These are phyloP conservation scores for Castor canadensis DNA, from an alignment of 2,113 vertebrate genomes.

Conservation along the genomic window DNA sequence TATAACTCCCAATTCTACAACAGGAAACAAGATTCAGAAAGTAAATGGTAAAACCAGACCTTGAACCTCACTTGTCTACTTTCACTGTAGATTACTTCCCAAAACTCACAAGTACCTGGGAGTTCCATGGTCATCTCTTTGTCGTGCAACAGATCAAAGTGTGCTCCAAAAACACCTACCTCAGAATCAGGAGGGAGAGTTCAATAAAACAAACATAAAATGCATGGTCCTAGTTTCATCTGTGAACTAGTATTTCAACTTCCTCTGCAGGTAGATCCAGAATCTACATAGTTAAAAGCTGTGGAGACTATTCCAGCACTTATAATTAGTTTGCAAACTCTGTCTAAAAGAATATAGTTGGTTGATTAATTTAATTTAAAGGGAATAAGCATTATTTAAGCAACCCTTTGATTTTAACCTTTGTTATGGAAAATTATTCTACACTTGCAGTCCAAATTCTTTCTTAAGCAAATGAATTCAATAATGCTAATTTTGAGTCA, in stretches of 20 bases:
- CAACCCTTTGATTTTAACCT: conserved; percentile 14
- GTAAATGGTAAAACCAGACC: background rate
- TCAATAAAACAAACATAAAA: background rate
- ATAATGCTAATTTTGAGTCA: background rate
- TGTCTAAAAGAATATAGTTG: background rate
- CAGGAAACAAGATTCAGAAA: background rate
- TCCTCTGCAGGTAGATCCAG: background rate
- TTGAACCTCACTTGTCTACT: background rate
- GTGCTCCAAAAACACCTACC: background rate
- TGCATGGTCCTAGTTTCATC: background rate
- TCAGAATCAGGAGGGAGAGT: background rate
- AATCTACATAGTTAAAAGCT: background rate
- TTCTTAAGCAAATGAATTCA: conserved; percentile 30
- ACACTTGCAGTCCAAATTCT: background rate
- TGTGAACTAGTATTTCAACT: background rate
- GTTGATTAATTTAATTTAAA: background rate
- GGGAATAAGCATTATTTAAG: conserved; percentile 22
- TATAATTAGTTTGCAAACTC: background rate
- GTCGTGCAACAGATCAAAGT: background rate
- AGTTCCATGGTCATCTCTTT: background rate
- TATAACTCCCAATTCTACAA: background rate
- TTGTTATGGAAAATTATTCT: conserved; percentile 2
- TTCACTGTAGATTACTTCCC: background rate
- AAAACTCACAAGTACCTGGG: background rate
- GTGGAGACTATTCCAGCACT: background rate